Evolutionary conservation across 2,113 vertebrate genomes (phyloP), one percentile per base, ranked within the genome.

Genomic region (Desmodus rotundus): DNA sequence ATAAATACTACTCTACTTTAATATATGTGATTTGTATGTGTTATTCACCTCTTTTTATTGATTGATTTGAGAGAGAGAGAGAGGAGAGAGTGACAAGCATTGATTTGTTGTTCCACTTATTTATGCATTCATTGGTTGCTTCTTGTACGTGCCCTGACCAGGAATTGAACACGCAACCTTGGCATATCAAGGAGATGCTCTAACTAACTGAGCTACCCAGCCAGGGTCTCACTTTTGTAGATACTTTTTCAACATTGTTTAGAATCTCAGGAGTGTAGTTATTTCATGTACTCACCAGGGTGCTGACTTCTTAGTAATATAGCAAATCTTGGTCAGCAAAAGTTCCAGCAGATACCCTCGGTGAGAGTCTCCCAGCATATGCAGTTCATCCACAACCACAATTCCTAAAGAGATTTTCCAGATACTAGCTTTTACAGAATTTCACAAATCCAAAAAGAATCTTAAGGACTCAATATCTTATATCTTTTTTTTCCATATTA

Each of bases 371-470:
- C 99, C 99, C 94, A 99, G 94, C 99, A 99, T 99, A 96, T 99
- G 99, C 72, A 99, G 98, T 96, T 99, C 99, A 97, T 99, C 99
- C 43, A 99, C 99, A 91, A 99, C 99, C 86, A 99, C 99, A 97
- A 99, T 99, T 96, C 99, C 99, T 99, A 85, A 96, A 98, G 77
- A 95, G 84, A 97, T 97, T 96, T 41, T 94, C 83, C 73, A 68
- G 13, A 95, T 41, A 87, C 93, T 58, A 96, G 0, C 28, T 74
- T 56, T 91, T 47, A 93, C 20, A 96, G 89, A 97, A 38, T 56
- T 89, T 76, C 76, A 96, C 58, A 85, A 92, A 50, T 88, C 52
- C 16, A 91, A 95, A 54, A 90, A 90, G n/a, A 78, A 36, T 58
- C 56, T 43, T 87, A 61, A 88, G 78, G 38, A 94, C 4, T 94